Evolutionary conservation across 1,140 invertebrate genomes (phyloP).

Genomic region (Heliconius melpomene): DNA sequence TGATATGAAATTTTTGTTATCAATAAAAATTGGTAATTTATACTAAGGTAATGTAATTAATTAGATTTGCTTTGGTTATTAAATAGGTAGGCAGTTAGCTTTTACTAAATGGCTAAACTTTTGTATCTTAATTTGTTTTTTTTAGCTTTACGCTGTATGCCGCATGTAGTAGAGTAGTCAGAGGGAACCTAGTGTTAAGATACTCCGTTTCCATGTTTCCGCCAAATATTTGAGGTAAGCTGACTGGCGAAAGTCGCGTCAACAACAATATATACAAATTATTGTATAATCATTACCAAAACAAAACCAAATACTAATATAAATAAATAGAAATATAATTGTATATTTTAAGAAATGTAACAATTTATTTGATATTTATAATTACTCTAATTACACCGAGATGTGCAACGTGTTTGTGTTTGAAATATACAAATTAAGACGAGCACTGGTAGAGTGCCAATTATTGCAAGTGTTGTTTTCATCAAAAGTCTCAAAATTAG

Average conservation of each 20-base stretch:
- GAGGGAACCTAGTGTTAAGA: not conserved
- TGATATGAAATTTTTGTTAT: not conserved
- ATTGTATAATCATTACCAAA: too few relatives aligned
- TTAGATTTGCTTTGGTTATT: not conserved
- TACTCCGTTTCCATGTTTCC: not conserved
- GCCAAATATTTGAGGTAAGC: too few relatives aligned
- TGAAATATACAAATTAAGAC: conserved; percentile 1
- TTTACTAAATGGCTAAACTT: too few relatives aligned
- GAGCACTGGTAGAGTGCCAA: conserved; percentile 3
- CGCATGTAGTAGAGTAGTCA: too few relatives aligned
- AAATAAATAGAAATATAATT: too few relatives aligned
- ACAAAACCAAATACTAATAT: too few relatives aligned
- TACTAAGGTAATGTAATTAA: not conserved
- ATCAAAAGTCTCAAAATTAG: not conserved
- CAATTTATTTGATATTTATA: not conserved
- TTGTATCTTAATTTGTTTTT: too few relatives aligned
- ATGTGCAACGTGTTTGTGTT: not conserved
- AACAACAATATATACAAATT: too few relatives aligned
- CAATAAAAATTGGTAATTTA: not conserved
- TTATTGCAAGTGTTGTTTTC: conserved; percentile 7
- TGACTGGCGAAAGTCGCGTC: too few relatives aligned
- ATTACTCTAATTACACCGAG: not conserved
- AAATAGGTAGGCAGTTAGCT: too few relatives aligned
- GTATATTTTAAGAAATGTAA: not conserved
- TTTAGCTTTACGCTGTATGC: too few relatives aligned